Conservation (phyloP, 2,113 vertebrate species). For the Nothobranchius kuhntae region DNA sequence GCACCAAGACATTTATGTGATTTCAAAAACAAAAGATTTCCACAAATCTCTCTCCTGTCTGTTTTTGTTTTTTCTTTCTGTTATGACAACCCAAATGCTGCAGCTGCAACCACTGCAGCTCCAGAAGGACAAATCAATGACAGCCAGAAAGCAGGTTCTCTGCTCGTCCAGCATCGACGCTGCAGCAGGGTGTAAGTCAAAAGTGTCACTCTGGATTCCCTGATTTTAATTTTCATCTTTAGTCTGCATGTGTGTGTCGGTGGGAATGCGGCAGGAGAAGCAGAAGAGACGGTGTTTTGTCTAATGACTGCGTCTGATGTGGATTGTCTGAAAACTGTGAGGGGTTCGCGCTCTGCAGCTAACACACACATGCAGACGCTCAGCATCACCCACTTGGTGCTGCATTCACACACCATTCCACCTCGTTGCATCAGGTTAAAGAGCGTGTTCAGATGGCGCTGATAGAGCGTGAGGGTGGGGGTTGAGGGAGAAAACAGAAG, state of each 20-base stretch:
- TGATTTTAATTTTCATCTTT: neutral
- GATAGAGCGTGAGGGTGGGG: conserved; percentile 6
- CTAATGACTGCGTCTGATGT: neutral
- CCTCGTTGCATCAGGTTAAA: conserved; percentile 28
- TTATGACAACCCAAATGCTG: conserved; percentile 6
- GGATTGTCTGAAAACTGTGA: neutral
- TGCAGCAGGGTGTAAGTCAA: conserved; percentile 1
- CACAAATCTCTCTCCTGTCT: neutral
- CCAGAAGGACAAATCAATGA: conserved; percentile 63
- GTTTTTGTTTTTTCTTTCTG: neutral
- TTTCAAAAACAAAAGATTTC: conserved; percentile 12
- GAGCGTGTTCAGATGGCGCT: neutral
- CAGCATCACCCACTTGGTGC: neutral
- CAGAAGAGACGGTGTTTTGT: neutral
- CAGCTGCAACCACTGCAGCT: conserved; percentile 36
- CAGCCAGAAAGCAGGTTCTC: conserved; percentile 22
- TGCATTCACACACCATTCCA: conserved; percentile 5
- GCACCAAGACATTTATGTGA: conserved; percentile 7
- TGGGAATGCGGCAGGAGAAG: neutral
- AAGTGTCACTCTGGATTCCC: neutral
- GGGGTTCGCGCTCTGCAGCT: neutral
- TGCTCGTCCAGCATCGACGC: neutral
- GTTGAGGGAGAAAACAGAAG: conserved; percentile 20
- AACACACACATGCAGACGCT: conserved; percentile 8
- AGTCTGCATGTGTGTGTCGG: neutral